These are phyloP conservation scores for Ypsolopha scabrella DNA, from an alignment of 2,888 invertebrate genomes.

Conservation along the genomic window DNA sequence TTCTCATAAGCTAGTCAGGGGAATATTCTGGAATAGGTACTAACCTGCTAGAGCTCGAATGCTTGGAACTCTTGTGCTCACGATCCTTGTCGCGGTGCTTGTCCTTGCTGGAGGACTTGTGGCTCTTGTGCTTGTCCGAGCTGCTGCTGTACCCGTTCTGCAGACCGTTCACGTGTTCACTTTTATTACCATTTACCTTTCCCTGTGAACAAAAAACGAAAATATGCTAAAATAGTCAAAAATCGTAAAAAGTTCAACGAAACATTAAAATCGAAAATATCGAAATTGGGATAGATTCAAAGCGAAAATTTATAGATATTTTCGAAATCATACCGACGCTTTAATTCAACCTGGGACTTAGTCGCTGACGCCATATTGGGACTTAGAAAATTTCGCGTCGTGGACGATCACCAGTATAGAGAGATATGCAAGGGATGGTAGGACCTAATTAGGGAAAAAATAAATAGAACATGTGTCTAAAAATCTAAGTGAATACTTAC, in stretches of 20 bases:
- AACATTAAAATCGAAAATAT: not conserved
- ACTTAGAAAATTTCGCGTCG: slow-evolving; percentile 75
- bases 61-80: slow-evolving; percentile 68
- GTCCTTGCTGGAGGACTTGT: slow-evolving; percentile 77
- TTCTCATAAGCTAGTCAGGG: not conserved
- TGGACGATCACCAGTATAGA: slow-evolving; percentile 58
- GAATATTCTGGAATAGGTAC: slow-evolving; percentile 44
- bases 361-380: slow-evolving; percentile 90
- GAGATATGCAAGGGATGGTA: slow-evolving; percentile 17
- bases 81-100: slow-evolving; percentile 77
- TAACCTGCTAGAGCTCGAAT: slow-evolving; percentile 64
- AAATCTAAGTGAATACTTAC: slow-evolving; percentile 64
- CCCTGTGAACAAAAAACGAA: slow-evolving; percentile 31
- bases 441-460: slow-evolving; percentile 5
- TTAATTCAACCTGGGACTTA: slow-evolving; percentile 70
- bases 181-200: slow-evolving; percentile 67
- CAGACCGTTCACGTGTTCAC: slow-evolving; percentile 80
- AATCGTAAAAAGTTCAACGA: not conserved
- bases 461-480: slow-evolving; percentile 12
- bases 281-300: not conserved
- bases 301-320: not conserved
- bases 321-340: slow-evolving; percentile 36
- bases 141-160: slow-evolving; percentile 78
- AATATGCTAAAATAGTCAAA: slow-evolving; percentile 3
- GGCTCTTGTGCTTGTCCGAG: slow-evolving; percentile 69